phyloP scores from a whole-genome alignment of 2,888 invertebrate genomes.

The Calameuta filiformis region DNA sequence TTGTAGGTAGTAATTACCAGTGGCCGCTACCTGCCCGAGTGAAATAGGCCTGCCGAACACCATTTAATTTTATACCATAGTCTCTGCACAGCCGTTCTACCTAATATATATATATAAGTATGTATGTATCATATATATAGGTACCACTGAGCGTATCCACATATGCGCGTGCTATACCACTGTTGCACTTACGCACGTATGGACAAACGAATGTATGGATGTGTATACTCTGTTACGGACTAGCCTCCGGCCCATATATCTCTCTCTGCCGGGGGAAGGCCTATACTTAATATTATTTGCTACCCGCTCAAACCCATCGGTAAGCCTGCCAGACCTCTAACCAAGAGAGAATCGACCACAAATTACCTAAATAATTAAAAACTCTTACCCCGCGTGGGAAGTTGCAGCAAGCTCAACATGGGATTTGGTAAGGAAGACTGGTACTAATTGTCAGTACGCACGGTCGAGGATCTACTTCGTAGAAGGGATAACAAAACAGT shows the following conservation, averaged over 20 bases:
- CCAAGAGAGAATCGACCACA: constrained; percentile 49
- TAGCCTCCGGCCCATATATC: constrained; percentile 51
- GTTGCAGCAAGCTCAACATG: constrained; percentile 12
- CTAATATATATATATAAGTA: neutral
- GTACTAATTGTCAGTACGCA: neutral
- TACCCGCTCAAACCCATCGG: constrained; percentile 51
- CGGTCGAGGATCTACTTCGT: neutral
- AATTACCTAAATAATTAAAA: constrained; percentile 64
- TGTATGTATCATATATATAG: neutral
- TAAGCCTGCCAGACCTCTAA: constrained; percentile 29
- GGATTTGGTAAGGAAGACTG: neutral
- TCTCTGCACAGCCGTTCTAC: constrained; percentile 21
- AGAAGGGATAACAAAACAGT: neutral
- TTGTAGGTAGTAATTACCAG: constrained; percentile 65
- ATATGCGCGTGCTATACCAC: constrained; percentile 27
- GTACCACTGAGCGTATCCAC: constrained; percentile 25
- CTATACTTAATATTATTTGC: constrained; percentile 67
- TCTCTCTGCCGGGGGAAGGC: constrained; percentile 46
- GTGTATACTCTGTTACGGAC: constrained; percentile 19
- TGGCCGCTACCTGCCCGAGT: constrained; percentile 65
- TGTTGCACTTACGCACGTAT: constrained; percentile 9
- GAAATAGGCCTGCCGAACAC: constrained; percentile 63
- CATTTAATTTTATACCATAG: constrained; percentile 63
- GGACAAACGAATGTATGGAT: constrained; percentile 25
- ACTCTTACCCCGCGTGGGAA: constrained; percentile 29